These are phyloP conservation scores for Electrophaes corylata DNA, from an alignment of 2,888 invertebrate species.

Conservation along the genomic window DNA sequence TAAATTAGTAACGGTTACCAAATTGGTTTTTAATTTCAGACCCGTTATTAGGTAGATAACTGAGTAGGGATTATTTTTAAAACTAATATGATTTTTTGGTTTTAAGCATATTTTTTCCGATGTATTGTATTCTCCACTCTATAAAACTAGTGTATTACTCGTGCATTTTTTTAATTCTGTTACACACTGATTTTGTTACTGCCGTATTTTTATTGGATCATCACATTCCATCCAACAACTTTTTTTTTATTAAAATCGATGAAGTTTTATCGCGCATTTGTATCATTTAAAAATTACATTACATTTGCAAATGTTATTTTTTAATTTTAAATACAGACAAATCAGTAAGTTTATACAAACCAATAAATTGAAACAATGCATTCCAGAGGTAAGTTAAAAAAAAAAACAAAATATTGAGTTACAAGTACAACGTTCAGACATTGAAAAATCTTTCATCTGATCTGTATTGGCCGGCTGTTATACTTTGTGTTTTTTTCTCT, in stretches of 20 bases:
- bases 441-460: slow-evolving; percentile 80
- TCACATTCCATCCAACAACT: too few species aligned
- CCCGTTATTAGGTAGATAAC: slow-evolving; percentile 66
- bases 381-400: slow-evolving; percentile 35
- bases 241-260: too few species aligned
- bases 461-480: slow-evolving; percentile 73
- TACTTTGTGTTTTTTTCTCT: slow-evolving; percentile 71
- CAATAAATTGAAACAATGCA: slow-evolving; percentile 15
- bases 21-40: slow-evolving; percentile 82
- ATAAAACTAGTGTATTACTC: too few species aligned
- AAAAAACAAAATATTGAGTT: slow-evolving; percentile 70
- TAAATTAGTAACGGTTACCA: slow-evolving; percentile 82
- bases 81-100: slow-evolving; percentile 48
- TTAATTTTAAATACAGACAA: not conserved
- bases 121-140: not conserved
- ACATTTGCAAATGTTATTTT: too few species aligned
- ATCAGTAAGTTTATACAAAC: not conserved
- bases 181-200: too few species aligned
- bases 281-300: too few species aligned
- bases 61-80: slow-evolving; percentile 49
- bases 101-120: not conserved
- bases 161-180: too few species aligned
- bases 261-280: too few species aligned
- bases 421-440: slow-evolving; percentile 74
- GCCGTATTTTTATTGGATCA: too few species aligned